phyloP scores from a whole-genome alignment of 2,797 vertebrate species.

The Coluber constrictor region DNA sequence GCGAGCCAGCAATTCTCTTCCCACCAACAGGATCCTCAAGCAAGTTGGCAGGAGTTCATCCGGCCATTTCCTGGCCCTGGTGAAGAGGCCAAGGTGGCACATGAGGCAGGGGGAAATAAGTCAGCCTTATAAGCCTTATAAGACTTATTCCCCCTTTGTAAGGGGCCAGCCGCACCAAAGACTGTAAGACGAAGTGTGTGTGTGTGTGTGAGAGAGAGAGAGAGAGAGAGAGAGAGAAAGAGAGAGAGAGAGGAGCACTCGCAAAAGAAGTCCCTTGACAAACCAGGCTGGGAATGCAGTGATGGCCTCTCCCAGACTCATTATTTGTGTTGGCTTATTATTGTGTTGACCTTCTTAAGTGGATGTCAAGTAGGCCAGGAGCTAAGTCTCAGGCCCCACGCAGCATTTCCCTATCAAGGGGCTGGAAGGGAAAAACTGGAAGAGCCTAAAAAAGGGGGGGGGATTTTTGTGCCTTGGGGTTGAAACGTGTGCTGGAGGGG shows the following conservation, averaged over 20 bases:
- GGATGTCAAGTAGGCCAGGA: not conserved
- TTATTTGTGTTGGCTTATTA: not conserved
- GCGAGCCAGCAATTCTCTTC: not conserved
- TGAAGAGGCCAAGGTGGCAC: too few species aligned
- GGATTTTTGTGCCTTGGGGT: too few species aligned
- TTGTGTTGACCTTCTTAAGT: not conserved
- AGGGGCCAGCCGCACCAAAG: too few species aligned
- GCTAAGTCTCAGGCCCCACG: not conserved
- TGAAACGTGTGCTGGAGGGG: too few species aligned
- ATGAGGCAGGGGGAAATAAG: too few species aligned
- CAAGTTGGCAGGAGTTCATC: accelerated
- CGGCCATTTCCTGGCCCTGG: not conserved
- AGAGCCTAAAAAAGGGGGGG: not conserved
- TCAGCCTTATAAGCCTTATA: too few species aligned
- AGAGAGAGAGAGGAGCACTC: too few species aligned
- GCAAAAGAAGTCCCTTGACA: not conserved
- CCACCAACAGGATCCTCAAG: not conserved
- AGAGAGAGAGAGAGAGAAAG: too few species aligned
- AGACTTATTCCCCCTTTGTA: too few species aligned
- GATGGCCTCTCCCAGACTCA: not conserved
- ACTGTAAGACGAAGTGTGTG: not conserved
- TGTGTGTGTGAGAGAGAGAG: too few species aligned
- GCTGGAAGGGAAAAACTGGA: not conserved
- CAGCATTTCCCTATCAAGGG: not conserved
- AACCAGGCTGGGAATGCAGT: not conserved